Percentiles rank a stretch among this genome's conserved stretches.
Evolutionary conservation across 2,113 vertebrate species (phyloP).

Genomic region (Archilochus colubris): DNA sequence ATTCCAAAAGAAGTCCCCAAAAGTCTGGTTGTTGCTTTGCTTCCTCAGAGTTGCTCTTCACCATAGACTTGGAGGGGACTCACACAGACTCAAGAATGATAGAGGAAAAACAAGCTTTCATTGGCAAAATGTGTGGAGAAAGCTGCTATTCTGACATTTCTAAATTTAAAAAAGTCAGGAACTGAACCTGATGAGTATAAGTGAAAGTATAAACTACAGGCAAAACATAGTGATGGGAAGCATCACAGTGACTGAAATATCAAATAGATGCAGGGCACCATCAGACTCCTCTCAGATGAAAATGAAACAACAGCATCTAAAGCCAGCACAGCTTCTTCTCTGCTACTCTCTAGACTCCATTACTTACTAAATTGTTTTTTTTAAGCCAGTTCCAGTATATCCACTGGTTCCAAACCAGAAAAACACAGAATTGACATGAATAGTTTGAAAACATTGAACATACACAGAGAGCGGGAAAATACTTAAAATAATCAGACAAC

Average conservation of each 20-base stretch:
- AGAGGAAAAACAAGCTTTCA: background rate
- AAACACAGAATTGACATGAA: background rate
- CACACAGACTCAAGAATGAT: rapidly evolving
- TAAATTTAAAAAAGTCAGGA: background rate
- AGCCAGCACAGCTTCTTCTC: background rate
- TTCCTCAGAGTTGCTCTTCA: background rate
- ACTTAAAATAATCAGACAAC: background rate
- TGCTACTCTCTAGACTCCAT: background rate
- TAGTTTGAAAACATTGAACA: background rate
- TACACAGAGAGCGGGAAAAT: background rate
- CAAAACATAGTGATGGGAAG: background rate
- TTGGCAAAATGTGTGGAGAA: background rate
- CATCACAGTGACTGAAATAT: background rate
- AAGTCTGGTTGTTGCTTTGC: background rate
- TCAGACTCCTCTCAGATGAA: background rate
- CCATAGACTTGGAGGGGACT: background rate
- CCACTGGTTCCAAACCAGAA: background rate
- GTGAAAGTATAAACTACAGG: background rate
- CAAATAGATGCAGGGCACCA: background rate
- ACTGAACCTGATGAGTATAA: background rate
- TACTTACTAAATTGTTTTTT: background rate
- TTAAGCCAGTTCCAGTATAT: background rate
- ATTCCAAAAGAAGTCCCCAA: background rate
- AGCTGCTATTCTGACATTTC: background rate
- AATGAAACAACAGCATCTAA: background rate